Conservation (phyloP, 2,113 vertebrate species). For the Aramus guarauna region DNA sequence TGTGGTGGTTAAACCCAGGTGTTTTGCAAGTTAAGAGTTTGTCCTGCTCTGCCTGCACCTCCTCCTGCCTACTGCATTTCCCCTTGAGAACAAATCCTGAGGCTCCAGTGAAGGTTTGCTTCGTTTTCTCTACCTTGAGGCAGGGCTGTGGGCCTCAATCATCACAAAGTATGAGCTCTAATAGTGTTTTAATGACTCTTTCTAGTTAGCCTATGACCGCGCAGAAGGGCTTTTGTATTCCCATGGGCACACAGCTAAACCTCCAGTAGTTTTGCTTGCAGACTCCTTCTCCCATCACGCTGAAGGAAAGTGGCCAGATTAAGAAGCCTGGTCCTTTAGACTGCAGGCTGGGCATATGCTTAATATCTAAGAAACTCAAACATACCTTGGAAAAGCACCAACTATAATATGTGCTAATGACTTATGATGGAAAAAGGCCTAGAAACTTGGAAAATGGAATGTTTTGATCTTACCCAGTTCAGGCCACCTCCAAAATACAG, state of each 20-base stretch:
- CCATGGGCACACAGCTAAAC: background rate
- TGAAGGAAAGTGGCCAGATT: background rate
- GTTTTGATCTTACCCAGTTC: background rate
- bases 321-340: background rate
- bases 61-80: background rate
- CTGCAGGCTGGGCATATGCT: background rate
- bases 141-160: background rate
- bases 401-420: background rate
- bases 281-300: background rate
- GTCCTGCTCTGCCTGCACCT: background rate
- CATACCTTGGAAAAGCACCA: background rate
- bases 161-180: background rate
- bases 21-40: background rate
- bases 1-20: background rate
- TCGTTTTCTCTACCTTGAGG: background rate
- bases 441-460: background rate
- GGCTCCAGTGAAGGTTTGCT: background rate
- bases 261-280: background rate
- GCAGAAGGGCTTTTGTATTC: background rate
- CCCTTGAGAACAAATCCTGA: background rate
- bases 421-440: background rate
- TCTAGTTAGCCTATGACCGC: background rate
- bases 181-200: conserved; percentile 9
- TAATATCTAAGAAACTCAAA: background rate
- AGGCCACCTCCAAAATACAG: background rate